Conservation (phyloP, 2,888 invertebrate species). For the Drosophila glabriapex region DNA sequence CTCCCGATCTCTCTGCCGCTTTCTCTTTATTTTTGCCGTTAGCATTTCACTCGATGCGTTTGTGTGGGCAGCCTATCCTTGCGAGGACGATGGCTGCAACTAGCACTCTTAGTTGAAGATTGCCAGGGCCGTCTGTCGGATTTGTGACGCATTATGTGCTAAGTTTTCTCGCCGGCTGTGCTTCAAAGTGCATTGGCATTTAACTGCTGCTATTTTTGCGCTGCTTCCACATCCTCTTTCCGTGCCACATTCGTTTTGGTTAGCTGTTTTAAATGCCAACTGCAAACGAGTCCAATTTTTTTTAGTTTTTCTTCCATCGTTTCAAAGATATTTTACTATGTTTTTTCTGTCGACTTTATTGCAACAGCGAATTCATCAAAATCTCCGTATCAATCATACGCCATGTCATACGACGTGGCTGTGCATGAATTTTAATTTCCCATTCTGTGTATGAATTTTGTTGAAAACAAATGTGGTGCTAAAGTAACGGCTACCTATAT, state of each 20-base stretch:
- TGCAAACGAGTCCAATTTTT: conserved; percentile 24
- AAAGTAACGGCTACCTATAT: neutral
- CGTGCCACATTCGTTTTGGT: conserved; percentile 2
- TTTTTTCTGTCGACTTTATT: conserved; percentile 1
- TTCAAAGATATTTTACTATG: neutral
- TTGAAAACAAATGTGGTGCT: neutral
- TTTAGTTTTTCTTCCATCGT: conserved; percentile 3
- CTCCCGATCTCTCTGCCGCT: neutral
- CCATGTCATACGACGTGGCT: conserved; percentile 43
- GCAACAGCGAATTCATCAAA: conserved; percentile 20
- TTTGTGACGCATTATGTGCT: conserved; percentile 63
- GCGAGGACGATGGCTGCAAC: conserved; percentile 8
- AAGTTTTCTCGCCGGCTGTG: conserved; percentile 57
- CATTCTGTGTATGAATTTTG: conserved; percentile 10
- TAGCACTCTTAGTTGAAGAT: conserved; percentile 12
- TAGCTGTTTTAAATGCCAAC: conserved; percentile 58
- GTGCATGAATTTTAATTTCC: conserved; percentile 20
- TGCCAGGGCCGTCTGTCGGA: conserved; percentile 29
- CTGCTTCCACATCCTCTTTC: conserved; percentile 7
- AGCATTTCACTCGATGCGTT: conserved; percentile 10
- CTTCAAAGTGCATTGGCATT: conserved; percentile 55
- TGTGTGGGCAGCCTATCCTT: conserved; percentile 25
- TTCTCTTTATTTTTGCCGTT: conserved; percentile 10
- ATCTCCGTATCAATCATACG: conserved; percentile 66
- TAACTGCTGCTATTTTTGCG: conserved; percentile 13